Base-by-base conservation (phyloP, 2,888 invertebrate genomes). In the Coleophora deauratella region DNA sequence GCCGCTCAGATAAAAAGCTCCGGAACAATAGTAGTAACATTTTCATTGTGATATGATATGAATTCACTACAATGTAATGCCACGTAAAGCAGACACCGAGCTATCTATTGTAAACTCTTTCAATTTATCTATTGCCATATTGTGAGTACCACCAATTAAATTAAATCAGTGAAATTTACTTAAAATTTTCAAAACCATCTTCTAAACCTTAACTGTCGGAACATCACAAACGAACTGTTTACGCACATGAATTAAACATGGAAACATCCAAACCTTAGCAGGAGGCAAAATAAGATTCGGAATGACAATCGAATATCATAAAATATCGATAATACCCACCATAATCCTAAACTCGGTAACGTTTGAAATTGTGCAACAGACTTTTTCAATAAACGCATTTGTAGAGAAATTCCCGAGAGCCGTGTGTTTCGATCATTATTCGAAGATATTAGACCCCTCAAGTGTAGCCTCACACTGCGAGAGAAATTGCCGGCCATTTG, bases 401-500 rank as follows among this genome's bases (percentile, higher is more conserved):
- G 61, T 68, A 69, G 62, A 59, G 60, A 66, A 73, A 73, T 72
- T 67, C 67, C 62, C 68, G 61, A 66, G 62, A 67, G 58, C 61
- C 62, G 64, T 71, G 65, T 73, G 67, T 69, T 72, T 72, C 66
- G 73, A 73, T 76, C 69, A 75, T 75, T 72, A 72, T 66, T 67
- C 61, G 62, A 59, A 65, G 70, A 72, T 73, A 73, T 72, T 74
- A 75, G 70, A 72, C 65, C 69, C 71, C 64, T 61, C 65, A 64
- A 72, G 71, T 66, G 70, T 55, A 57, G 63, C 43, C 67, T 70
- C 76, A 74, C 54, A 75, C 77, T 72, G 75, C 55, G 76, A 76
- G 77, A 78, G 70, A 78, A 72, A 78, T 78, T 62, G 72, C 59
- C 59, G 57, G 57, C 63, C 66, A 76, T 78, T 77, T 75, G 72